A percentile compares a stretch with the other conserved stretches of the same genome.
These are phyloP conservation scores for Pogoniulus pusillus DNA, from an alignment of 2,797 vertebrate genomes.

Conservation along the genomic window DNA sequence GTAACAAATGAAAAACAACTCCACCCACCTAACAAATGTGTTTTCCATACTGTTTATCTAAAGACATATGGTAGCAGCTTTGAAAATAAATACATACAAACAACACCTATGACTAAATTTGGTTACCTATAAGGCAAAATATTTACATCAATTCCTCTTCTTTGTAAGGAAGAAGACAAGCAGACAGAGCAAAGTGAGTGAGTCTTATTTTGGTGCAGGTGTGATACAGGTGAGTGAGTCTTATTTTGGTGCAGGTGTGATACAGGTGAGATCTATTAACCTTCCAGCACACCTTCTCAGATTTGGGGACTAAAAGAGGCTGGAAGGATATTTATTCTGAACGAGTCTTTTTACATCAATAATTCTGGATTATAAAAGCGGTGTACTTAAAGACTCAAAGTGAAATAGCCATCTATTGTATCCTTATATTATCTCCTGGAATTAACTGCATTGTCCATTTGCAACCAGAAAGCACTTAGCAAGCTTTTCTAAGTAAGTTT, in stretches of 20 bases:
- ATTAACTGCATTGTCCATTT: background rate
- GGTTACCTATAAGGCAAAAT: background rate
- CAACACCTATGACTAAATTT: background rate
- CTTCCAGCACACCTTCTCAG: background rate
- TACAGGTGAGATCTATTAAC: background rate
- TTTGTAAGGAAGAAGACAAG: background rate
- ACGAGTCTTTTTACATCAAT: background rate
- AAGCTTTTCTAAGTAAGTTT: background rate
- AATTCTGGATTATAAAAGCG: background rate
- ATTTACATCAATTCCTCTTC: background rate
- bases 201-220: background rate
- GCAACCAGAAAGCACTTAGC: background rate
- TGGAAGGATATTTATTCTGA: background rate
- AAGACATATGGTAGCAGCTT: conserved; percentile 20
- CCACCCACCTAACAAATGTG: conserved; percentile 46
- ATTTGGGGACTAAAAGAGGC: background rate
- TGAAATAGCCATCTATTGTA: background rate
- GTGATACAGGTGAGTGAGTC: background rate
- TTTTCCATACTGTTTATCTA: conserved; percentile 14
- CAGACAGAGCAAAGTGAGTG: background rate
- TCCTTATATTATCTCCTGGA: background rate
- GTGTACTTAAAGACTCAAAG: background rate
- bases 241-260: background rate
- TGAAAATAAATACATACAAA: background rate
- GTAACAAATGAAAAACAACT: background rate